Evolutionary conservation across 1,140 invertebrate species (phyloP).

Genomic region (Oryctes rhinoceros): DNA sequence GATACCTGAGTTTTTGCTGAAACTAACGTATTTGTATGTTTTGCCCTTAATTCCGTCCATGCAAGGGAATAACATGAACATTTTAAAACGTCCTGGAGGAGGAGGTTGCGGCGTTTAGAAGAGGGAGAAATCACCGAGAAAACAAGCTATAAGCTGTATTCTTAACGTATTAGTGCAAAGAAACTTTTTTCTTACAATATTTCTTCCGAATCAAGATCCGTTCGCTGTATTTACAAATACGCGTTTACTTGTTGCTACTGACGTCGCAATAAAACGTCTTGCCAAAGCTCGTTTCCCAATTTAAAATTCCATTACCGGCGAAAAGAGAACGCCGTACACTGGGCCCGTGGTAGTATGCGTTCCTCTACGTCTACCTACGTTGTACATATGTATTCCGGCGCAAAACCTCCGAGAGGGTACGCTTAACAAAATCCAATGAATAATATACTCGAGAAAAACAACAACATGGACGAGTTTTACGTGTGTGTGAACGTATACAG

Average conservation of each 20-base stretch:
- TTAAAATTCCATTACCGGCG: conserved; percentile 31
- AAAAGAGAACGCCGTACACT: background rate
- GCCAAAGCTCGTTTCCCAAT: conserved; percentile 9
- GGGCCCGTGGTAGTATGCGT: background rate
- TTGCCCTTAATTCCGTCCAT: too few relatives aligned
- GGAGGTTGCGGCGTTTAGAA: too few relatives aligned
- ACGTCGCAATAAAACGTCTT: background rate
- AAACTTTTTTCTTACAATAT: too few relatives aligned
- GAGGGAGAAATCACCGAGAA: too few relatives aligned
- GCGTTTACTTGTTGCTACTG: background rate
- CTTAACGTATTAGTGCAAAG: too few relatives aligned
- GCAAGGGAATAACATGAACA: too few relatives aligned
- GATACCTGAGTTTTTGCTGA: too few relatives aligned
- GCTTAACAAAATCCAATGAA: background rate
- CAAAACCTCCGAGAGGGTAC: background rate
- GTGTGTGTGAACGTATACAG: background rate
- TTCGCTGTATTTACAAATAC: background rate
- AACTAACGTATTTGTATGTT: too few relatives aligned
- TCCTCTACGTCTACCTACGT: background rate
- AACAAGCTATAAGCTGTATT: too few relatives aligned
- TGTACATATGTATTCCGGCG: background rate
- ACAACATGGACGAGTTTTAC: background rate
- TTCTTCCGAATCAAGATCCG: background rate
- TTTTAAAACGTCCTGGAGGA: too few relatives aligned
- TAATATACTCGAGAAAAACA: conserved; percentile 24